Conservation (phyloP, 2,797 vertebrate genomes). For the Chrosomus eos region DNA sequence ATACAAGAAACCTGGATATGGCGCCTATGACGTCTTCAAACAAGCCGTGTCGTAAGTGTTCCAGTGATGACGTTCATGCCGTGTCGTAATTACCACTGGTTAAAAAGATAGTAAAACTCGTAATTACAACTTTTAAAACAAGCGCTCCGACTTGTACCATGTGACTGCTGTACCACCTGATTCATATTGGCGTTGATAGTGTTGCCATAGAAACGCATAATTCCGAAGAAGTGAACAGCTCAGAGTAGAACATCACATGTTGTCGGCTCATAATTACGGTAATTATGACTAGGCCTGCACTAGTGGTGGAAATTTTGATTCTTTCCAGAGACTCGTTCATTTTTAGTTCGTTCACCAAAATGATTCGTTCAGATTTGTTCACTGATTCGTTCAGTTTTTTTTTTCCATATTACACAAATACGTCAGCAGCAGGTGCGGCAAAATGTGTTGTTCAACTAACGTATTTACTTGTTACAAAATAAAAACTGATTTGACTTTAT, state of each 20-base stretch:
- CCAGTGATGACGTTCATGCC: not conserved
- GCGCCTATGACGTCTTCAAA: constrained; percentile 98
- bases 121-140: not conserved
- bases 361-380: too few relatives aligned
- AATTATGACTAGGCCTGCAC: too few relatives aligned
- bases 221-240: not conserved
- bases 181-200: not conserved
- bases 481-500: too few relatives aligned
- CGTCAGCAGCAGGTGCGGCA: too few relatives aligned
- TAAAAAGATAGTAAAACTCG: not conserved
- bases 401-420: too few relatives aligned
- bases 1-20: constrained; percentile 96
- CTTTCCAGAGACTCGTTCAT: too few relatives aligned
- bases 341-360: too few relatives aligned
- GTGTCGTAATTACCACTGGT: not conserved
- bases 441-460: too few relatives aligned
- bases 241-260: not conserved
- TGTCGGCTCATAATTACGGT: not conserved
- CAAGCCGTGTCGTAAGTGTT: constrained; percentile 96
- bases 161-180: not conserved
- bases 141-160: not conserved
- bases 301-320: too few relatives aligned
- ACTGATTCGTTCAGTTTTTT: too few relatives aligned
- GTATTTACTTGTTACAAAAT: too few relatives aligned
- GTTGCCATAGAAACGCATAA: not conserved